These are phyloP conservation scores for Uloborus plumipes DNA, from an alignment of 2,888 invertebrate genomes.

Conservation along the genomic window DNA sequence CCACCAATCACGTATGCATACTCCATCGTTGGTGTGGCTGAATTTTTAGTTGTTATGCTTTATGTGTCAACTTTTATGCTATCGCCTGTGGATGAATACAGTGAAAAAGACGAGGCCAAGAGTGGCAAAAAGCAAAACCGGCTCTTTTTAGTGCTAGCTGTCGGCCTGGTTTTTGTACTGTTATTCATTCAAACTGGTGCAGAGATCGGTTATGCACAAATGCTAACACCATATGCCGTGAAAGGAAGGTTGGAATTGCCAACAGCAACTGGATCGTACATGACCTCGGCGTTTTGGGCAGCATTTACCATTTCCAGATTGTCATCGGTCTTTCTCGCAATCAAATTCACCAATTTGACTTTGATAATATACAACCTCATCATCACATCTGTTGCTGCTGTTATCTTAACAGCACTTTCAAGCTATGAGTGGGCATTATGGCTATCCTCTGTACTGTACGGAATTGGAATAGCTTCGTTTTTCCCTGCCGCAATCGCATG, in stretches of 20 bases:
- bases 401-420: slow-evolving; percentile 69
- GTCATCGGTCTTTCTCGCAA: slow-evolving; percentile 71
- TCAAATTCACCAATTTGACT: slow-evolving; percentile 70
- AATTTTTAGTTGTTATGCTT: slow-evolving; percentile 69
- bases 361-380: slow-evolving; percentile 71
- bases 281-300: slow-evolving; percentile 73
- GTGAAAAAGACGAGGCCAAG: neutral
- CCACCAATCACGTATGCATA: slow-evolving; percentile 68
- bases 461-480: slow-evolving; percentile 72
- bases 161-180: slow-evolving; percentile 19
- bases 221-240: slow-evolving; percentile 71
- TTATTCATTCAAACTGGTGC: slow-evolving; percentile 71
- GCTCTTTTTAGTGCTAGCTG: neutral
- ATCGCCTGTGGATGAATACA: slow-evolving; percentile 14
- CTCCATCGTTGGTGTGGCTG: slow-evolving; percentile 70
- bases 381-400: slow-evolving; percentile 69
- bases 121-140: neutral
- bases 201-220: slow-evolving; percentile 72
- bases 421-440: slow-evolving; percentile 69
- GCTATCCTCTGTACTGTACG: slow-evolving; percentile 71
- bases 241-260: slow-evolving; percentile 69
- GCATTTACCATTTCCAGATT: slow-evolving; percentile 69
- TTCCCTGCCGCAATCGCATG: slow-evolving; percentile 73
- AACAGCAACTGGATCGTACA: slow-evolving; percentile 69
- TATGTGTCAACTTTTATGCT: slow-evolving; percentile 68